These are phyloP conservation scores for Timandra comae DNA, from an alignment of 2,888 invertebrate genomes.

Conservation along the genomic window DNA sequence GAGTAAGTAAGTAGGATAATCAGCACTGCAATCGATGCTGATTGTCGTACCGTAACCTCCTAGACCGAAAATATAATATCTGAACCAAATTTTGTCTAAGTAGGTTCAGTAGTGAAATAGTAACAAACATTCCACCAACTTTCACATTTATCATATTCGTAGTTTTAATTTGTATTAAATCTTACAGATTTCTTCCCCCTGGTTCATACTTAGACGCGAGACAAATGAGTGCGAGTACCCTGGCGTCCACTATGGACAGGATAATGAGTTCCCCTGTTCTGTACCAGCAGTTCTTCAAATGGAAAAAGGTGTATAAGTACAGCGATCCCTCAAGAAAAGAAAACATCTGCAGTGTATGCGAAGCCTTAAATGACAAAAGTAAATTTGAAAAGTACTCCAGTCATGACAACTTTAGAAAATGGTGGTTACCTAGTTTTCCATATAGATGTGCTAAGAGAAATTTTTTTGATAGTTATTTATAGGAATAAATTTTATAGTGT, in stretches of 20 bases:
- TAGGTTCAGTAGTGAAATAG: too few species aligned
- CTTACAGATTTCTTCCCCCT: conserved; percentile 59
- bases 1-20: too few species aligned
- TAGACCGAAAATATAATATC: too few species aligned
- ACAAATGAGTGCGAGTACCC: conserved; percentile 20
- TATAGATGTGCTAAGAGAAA: too few species aligned
- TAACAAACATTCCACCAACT: too few species aligned
- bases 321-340: conserved; percentile 28
- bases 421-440: conserved; percentile 42
- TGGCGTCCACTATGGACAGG: conserved; percentile 41
- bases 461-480: too few species aligned
- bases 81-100: too few species aligned
- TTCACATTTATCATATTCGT: too few species aligned
- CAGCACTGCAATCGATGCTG: too few species aligned
- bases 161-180: too few species aligned
- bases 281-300: conserved; percentile 44
- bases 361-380: conserved; percentile 37
- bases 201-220: conserved; percentile 51
- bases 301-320: conserved; percentile 44
- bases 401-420: conserved; percentile 42
- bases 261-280: conserved; percentile 33
- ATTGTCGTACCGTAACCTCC: too few species aligned
- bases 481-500: too few species aligned
- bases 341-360: conserved; percentile 49
- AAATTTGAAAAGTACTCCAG: conserved; percentile 23